These are phyloP conservation scores for Empis livida DNA, from an alignment of 2,888 invertebrate species.

Conservation along the genomic window DNA sequence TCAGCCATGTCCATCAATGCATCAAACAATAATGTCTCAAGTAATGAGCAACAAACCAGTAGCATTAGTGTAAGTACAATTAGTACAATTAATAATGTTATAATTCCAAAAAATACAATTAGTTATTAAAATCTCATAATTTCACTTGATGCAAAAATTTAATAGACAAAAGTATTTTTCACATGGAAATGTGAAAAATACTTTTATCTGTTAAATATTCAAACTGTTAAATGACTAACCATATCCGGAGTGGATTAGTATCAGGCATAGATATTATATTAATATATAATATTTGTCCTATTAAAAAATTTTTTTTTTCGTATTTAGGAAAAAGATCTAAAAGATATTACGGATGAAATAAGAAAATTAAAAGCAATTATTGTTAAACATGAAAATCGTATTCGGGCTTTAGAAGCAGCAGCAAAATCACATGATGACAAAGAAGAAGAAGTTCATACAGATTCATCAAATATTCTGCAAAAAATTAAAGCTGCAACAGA, in stretches of 20 bases:
- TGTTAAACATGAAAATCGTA: slow-evolving; percentile 76
- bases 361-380: slow-evolving; percentile 87
- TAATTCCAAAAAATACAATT: too few relatives aligned
- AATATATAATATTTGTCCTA: neutral
- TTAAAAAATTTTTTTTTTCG: neutral
- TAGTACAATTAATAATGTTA: too few relatives aligned
- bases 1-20: slow-evolving; percentile 17
- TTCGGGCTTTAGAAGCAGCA: slow-evolving; percentile 34
- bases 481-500: slow-evolving; percentile 6
- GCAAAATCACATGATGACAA: slow-evolving; percentile 23
- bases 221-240: too few relatives aligned
- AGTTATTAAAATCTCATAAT: too few relatives aligned
- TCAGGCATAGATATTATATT: too few relatives aligned
- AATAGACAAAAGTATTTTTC: too few relatives aligned
- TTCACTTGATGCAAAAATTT: too few relatives aligned
- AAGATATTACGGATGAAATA: slow-evolving; percentile 79
- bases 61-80: slow-evolving; percentile 32
- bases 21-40: slow-evolving; percentile 23
- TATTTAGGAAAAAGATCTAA: slow-evolving; percentile 46
- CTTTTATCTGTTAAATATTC: too few relatives aligned
- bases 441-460: slow-evolving; percentile 23
- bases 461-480: slow-evolving; percentile 15
- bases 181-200: too few relatives aligned
- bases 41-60: slow-evolving; percentile 17
- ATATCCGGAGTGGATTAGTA: too few relatives aligned